Evolutionary conservation across 2,113 vertebrate species (phyloP).

Genomic region (Oreochromis niloticus): DNA sequence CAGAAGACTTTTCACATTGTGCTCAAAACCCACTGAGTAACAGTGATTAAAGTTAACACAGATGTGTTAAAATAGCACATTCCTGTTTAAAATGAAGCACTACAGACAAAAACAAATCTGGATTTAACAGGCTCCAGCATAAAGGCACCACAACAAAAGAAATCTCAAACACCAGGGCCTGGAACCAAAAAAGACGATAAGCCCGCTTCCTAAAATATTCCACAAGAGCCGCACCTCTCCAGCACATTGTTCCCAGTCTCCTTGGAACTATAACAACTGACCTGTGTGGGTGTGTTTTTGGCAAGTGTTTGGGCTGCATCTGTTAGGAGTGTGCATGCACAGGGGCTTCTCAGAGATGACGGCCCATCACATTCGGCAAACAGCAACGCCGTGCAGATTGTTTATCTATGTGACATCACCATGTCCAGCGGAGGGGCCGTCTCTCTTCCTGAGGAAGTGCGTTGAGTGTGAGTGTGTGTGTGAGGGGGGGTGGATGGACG

Average conservation of each 20-base stretch:
- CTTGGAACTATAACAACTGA: slow-evolving; percentile 40
- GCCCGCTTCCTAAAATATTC: slow-evolving; percentile 54
- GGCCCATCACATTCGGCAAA: slow-evolving; percentile 43
- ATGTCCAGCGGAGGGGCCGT: slow-evolving; percentile 26
- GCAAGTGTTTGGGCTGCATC: slow-evolving; percentile 35
- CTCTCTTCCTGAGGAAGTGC: slow-evolving; percentile 64
- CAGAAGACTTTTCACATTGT: neutral
- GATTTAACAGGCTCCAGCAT: slow-evolving; percentile 3
- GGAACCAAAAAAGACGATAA: slow-evolving; percentile 28
- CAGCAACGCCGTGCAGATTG: slow-evolving; percentile 26
- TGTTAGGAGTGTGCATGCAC: slow-evolving; percentile 33
- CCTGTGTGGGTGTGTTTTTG: slow-evolving; percentile 47
- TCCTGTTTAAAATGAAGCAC: neutral
- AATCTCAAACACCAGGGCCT: neutral
- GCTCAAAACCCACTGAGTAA: neutral
- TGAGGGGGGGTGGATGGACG: neutral
- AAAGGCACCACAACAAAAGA: slow-evolving; percentile 27
- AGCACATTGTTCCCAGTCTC: slow-evolving; percentile 54
- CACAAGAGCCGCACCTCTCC: slow-evolving; percentile 46
- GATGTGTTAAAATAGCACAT: slow-evolving; percentile 26
- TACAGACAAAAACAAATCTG: slow-evolving; percentile 31
- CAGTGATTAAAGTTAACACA: neutral
- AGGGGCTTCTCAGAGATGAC: slow-evolving; percentile 27
- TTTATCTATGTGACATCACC: slow-evolving; percentile 58
- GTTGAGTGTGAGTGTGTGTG: neutral